Evolutionary conservation across 2,113 vertebrate genomes (phyloP), one percentile per base, ranked within the genome.

Genomic region (Gadus macrocephalus): DNA sequence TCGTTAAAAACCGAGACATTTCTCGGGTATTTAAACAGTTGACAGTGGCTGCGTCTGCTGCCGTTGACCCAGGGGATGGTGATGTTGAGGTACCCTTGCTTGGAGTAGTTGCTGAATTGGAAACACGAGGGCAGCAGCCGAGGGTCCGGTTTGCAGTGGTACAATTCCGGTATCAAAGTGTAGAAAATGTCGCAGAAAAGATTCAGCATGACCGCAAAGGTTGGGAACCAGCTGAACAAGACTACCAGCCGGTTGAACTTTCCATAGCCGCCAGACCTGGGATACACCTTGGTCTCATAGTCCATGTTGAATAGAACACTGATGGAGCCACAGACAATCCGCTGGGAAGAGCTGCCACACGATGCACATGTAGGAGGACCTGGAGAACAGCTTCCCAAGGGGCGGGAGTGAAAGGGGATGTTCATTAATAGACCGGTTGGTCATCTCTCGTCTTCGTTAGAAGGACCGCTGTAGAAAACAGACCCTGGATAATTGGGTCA

Each of bases 141-240:
- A 5, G 88, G 82, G 71, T 94, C 93, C 2, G 90, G 85, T 3
- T 66, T 87, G 81, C 94, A 94, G 84, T 89, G 92, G 78, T 91
- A 93, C 0, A 78, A 72, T 27, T 91, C 87, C 2, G 93, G 93
- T 4, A 82, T 78, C 3, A 85, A 69, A 0, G 87, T 90, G 79
- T 86, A 91, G 15, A 94, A 91, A 12, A 89, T 64, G 77, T 92
- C 88, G 56, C 87, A 89, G 63, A 91, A 87, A 12, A 93, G 79
- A 4, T 90, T 91, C 58, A 94, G 65, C 49, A 89, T 91, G 74
- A 94, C 88, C 0, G 85, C 91, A 63, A 93, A 86, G 82, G 85
- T 86, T 0, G 92, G 93, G n/a, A 92, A 82, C 92, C 93, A 93
- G 60, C 87, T 91, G 73, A 90, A 92, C 0, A 86, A 68, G 0